Evolutionary conservation across 2,113 vertebrate genomes (phyloP).

Genomic region (Pseudopodoces humilis): DNA sequence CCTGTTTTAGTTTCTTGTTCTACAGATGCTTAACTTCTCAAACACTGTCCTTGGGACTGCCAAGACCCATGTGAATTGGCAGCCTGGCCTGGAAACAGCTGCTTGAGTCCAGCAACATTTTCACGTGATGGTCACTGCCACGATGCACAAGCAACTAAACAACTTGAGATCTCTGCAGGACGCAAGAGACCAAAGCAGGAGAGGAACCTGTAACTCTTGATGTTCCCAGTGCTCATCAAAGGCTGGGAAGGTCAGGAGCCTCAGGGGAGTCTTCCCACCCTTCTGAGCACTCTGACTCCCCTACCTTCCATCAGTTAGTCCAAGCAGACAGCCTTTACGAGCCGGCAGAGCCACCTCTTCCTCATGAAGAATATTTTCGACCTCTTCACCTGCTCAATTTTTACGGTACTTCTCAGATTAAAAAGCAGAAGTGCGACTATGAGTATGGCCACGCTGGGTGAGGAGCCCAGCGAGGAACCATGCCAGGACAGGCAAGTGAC

Average conservation of each 20-base stretch:
- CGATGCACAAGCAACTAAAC: not conserved
- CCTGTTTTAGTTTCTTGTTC: not conserved
- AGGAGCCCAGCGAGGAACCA: fast-evolving
- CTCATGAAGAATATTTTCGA: not conserved
- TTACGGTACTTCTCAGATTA: not conserved
- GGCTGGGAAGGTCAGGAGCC: not conserved
- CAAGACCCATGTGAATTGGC: not conserved
- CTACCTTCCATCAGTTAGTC: not conserved
- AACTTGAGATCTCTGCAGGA: not conserved
- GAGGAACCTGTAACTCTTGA: not conserved
- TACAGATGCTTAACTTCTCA: not conserved
- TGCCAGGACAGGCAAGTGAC: fast-evolving
- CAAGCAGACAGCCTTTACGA: not conserved
- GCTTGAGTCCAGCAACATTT: not conserved
- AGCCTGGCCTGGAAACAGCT: not conserved
- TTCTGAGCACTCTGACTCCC: not conserved
- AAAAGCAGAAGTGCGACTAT: fast-evolving
- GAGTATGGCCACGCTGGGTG: fast-evolving
- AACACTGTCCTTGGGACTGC: not conserved
- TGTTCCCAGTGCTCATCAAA: fast-evolving
- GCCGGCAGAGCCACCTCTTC: not conserved
- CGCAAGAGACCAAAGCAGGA: not conserved
- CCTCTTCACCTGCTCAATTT: not conserved
- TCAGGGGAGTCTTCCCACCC: fast-evolving
- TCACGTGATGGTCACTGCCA: fast-evolving